Base-by-base conservation (phyloP, 1,140 invertebrate species). In the Diplogasteroides magnus region DNA sequence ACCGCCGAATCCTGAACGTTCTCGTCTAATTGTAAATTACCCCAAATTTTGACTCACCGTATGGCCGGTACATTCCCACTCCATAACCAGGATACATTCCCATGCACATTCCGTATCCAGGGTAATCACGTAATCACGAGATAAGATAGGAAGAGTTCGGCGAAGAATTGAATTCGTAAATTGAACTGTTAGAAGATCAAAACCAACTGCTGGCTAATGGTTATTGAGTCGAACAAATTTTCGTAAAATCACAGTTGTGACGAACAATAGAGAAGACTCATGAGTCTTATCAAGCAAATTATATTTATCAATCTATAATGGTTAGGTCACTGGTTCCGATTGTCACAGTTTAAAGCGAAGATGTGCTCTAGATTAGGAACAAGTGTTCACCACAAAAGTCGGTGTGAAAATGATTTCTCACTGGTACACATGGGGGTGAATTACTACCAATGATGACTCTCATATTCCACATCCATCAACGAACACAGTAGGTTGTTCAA, bases 41-140 rank as follows among this genome's bases (percentile, higher is more conserved):
- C 62, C 65, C 3, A 63, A 77, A 14, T 58, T 77, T 1, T 67
- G 58, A 31, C 48, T 26, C 2, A n/a, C n/a, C n/a, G n/a, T n/a
- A n/a, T n/a, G n/a, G n/a, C n/a, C n/a, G n/a, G n/a, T n/a, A n/a
- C 37, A 48, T 48, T 48, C 37, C 37, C 37, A 48, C 19, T 48
- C 37, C 37, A 6, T 11, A 11, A 19, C 37, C 37, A 48, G 37
- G 37, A 48, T 48, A 48, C 37, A 48, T 48, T 6, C 37, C 37
- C 37, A 48, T 48, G 37, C 37, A 11, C 37, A 48, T 48, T 48
- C 37, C 37, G 37, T 48, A 48, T 48, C 37, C 37, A 48, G 6
- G 6, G 37, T 48, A 48, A 11, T 19, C 37, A 11, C 37, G 6
- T 6, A 11, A 48, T 48, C 37, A 48, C 6, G 6, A 19, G 37